Percentiles rank a stretch among this genome's conserved stretches.
Conservation (phyloP, 1,140 invertebrate genomes). For the Drosophila punjabiensis region DNA sequence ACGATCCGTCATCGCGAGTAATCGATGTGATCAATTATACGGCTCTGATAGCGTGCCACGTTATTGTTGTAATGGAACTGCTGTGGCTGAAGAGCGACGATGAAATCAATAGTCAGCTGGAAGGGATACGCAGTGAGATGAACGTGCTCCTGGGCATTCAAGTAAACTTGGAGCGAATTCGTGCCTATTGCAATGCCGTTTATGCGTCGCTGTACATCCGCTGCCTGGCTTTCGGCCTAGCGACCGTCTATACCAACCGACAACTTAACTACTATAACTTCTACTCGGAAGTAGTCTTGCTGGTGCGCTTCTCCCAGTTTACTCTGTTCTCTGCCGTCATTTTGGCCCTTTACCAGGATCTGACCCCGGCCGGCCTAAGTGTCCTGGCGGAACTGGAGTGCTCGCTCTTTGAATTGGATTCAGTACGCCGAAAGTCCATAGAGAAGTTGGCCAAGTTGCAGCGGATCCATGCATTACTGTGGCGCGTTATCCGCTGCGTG, state of each 20-base stretch:
- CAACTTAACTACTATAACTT: conserved; percentile 23
- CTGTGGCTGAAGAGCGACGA: conserved; percentile 31
- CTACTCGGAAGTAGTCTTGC: conserved; percentile 59
- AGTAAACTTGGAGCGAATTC: conserved; percentile 14
- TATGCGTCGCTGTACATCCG: conserved; percentile 8
- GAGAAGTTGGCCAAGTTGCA: conserved; percentile 33
- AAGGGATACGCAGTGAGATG: conserved; percentile 25
- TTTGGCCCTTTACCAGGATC: conserved; percentile 49
- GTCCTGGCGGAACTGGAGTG: conserved; percentile 36
- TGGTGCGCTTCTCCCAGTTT: conserved; percentile 52
- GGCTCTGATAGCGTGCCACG: conserved; percentile 18
- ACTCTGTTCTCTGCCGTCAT: conserved; percentile 34
- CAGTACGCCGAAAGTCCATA: conserved; percentile 20
- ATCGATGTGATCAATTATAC: conserved; percentile 46
- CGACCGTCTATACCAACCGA: conserved; percentile 8
- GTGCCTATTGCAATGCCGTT: conserved; percentile 36
- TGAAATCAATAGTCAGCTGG: conserved; percentile 40
- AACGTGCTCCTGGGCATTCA: conserved; percentile 17
- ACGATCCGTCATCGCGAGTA: conserved; percentile 50
- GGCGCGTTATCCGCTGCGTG: conserved; percentile 44
- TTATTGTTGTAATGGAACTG: conserved; percentile 35
- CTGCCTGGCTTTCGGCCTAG: background rate
- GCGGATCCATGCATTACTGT: conserved; percentile 38
- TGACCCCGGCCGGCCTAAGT: conserved; percentile 6
- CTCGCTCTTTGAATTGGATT: conserved; percentile 23